Evolutionary conservation across 2,797 vertebrate genomes (phyloP).

Genomic region (Phrynocephalus vlangalii): DNA sequence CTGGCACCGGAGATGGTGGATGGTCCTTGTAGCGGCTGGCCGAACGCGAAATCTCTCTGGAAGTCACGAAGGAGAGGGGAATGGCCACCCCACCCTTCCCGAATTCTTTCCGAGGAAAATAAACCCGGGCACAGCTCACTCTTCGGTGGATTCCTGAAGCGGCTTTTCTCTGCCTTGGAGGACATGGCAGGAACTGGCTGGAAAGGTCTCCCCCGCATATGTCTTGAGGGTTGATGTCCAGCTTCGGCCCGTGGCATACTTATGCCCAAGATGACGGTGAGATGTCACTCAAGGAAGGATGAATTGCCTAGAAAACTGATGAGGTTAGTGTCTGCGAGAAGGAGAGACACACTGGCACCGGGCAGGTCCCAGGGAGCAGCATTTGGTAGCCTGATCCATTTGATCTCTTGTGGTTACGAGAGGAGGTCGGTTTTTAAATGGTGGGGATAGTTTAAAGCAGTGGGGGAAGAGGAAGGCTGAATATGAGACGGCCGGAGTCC

Average conservation of each 20-base stretch:
- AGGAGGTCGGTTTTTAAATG: not conserved
- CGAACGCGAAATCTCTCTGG: too few relatives aligned
- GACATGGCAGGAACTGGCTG: not conserved
- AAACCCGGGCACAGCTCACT: too few relatives aligned
- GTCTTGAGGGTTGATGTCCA: not conserved
- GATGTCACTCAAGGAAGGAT: fast-evolving
- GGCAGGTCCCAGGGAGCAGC: not conserved
- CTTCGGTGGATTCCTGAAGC: not conserved
- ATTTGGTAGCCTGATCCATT: too few relatives aligned
- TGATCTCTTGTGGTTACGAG: not conserved
- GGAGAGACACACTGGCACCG: not conserved
- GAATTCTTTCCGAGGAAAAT: not conserved
- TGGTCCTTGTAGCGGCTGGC: too few relatives aligned
- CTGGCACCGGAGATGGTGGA: fast-evolving
- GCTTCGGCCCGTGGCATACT: not conserved
- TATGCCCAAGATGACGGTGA: not conserved
- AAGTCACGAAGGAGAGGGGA: not conserved
- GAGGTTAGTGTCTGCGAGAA: constrained; percentile 7
- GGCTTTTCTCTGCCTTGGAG: too few relatives aligned
- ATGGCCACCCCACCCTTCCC: fast-evolving
- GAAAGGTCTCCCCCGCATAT: not conserved
- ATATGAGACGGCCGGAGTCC: too few relatives aligned
- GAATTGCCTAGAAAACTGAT: not conserved
- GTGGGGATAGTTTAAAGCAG: fast-evolving
- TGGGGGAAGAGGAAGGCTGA: too few relatives aligned